Conservation (phyloP, 2,888 invertebrate species). For the Emmelina monodactyla region DNA sequence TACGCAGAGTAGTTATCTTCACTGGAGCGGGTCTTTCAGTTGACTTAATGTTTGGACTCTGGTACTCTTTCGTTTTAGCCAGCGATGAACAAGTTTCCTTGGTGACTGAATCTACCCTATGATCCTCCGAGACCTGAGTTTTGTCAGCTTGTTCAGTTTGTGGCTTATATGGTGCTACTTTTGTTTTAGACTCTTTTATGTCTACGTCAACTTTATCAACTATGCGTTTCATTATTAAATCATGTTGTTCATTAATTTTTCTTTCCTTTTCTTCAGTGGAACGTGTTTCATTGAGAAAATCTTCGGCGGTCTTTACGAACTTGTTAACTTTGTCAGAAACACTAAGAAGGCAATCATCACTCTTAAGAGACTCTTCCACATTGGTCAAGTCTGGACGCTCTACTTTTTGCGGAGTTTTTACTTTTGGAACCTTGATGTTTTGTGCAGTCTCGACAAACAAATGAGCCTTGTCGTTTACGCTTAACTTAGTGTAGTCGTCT, state of each 20-base stretch:
- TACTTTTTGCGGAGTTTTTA: constrained; percentile 38
- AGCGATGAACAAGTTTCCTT: constrained; percentile 33
- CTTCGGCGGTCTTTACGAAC: constrained; percentile 69
- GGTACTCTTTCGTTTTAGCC: constrained; percentile 27
- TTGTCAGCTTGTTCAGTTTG: constrained; percentile 13
- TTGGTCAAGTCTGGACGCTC: constrained; percentile 61
- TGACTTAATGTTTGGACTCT: constrained; percentile 25
- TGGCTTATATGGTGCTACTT: constrained; percentile 6
- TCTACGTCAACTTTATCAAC: constrained; percentile 23
- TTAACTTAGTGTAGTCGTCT: constrained; percentile 59
- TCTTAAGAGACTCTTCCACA: constrained; percentile 64
- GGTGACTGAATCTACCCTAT: constrained; percentile 21
- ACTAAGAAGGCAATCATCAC: constrained; percentile 68
- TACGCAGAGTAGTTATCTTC: constrained; percentile 55
- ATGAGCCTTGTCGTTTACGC: constrained; percentile 72
- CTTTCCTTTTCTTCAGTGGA: constrained; percentile 40
- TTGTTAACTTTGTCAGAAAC: constrained; percentile 73
- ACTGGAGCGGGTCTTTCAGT: constrained; percentile 29
- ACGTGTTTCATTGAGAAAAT: constrained; percentile 42
- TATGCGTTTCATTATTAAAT: constrained; percentile 44
- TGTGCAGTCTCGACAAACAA: constrained; percentile 71
- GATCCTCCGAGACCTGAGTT: constrained; percentile 18
- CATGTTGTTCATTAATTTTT: constrained; percentile 51
- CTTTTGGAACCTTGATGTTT: constrained; percentile 49
- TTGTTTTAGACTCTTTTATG: constrained; percentile 12